Evolutionary conservation across 2,888 invertebrate species (phyloP).

Genomic region (Parnassius glacialis): DNA sequence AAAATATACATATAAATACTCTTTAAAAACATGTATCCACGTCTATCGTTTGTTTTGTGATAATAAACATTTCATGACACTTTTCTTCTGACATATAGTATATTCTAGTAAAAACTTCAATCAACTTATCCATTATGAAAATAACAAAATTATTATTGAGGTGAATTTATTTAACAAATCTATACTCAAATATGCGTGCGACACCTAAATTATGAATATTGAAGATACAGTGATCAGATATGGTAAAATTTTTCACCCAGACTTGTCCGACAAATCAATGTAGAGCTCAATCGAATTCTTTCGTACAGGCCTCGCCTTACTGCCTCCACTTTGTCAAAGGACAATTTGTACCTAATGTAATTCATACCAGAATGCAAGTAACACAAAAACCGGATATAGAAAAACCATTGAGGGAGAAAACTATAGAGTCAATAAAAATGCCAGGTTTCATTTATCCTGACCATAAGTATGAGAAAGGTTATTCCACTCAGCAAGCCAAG

Average conservation of each 20-base stretch:
- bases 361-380: conserved; percentile 7
- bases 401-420: conserved; percentile 31
- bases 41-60: too few relatives aligned
- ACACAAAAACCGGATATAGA: not conserved
- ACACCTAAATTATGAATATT: conserved; percentile 12
- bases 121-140: not conserved
- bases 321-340: conserved; percentile 28
- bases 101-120: too few relatives aligned
- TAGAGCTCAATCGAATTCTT: not conserved
- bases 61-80: too few relatives aligned
- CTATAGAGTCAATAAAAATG: conserved; percentile 37
- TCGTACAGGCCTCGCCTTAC: conserved; percentile 8
- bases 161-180: not conserved
- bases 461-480: conserved; percentile 42
- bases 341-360: conserved; percentile 20
- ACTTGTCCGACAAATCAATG: conserved; percentile 17
- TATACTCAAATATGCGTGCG: not conserved
- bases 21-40: too few relatives aligned
- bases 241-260: conserved; percentile 29
- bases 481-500: conserved; percentile 43
- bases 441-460: conserved; percentile 46
- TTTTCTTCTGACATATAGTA: too few relatives aligned
- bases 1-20: too few relatives aligned
- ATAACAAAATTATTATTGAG: not conserved
- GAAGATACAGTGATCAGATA: not conserved